Base-by-base conservation (phyloP, 2,888 invertebrate genomes). In the Andrena praecox region DNA sequence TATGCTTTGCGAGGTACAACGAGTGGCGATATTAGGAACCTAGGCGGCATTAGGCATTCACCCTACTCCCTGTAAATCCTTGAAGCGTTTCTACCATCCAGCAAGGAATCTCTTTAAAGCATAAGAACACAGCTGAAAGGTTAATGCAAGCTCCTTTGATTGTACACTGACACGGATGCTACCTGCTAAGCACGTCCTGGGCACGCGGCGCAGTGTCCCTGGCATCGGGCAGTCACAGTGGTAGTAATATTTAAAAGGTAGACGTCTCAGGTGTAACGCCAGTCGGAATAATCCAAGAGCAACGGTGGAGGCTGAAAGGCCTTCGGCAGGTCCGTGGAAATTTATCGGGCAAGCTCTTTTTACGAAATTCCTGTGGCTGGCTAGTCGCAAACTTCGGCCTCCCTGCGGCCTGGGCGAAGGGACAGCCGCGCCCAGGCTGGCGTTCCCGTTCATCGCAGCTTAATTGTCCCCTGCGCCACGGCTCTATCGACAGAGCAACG, bases 281-380 rank as follows among this genome's bases (percentile, higher is more conserved):
- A 92, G 89, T 91, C 90, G 89, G 91, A 93, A 93, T 93, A 93
- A 92, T 91, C 90, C 86, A 90, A 48, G 77, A 82, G 68, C 69
- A 16, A 8, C 67, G 62, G 31, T 50, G 29, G 35, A 12, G 20
- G 33, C 20, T 8, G 71, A 35, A 72, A 73, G 71, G 69, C 20
- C 52, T 50, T 64, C 24, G 48, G 59, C 20, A 29, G 59, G 16
- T 24, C 29, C 27, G 75, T 29, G 27, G 77, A 85, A 83, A 87
- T 89, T 85, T 88, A 88, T 87, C 85, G 85, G 77, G 70, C 33
- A 12, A 27, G 29, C 50, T 31, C 54, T 50, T 67, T 80, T 48
- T 33, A 10, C 12, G 42, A 62, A 59, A 63, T 79, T 71, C 71
- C 33, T 29, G n/a, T 12, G 24, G 42, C 27, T n/a, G 1, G 31